These are phyloP conservation scores for Chaetodon auriga DNA, from an alignment of 2,113 vertebrate species.

Conservation along the genomic window DNA sequence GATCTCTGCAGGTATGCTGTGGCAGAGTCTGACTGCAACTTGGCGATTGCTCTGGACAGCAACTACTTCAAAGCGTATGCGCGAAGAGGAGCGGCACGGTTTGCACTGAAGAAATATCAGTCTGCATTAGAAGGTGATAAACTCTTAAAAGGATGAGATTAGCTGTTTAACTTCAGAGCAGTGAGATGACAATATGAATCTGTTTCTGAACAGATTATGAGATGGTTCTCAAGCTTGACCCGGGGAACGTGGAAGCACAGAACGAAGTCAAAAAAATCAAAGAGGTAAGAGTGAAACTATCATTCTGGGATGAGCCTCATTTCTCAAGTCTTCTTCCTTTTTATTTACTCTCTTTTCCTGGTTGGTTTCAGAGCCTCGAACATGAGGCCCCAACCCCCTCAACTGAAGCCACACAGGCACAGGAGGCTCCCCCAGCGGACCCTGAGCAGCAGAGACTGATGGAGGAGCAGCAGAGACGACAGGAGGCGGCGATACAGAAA, in stretches of 20 bases:
- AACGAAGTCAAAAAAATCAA: constrained; percentile 90
- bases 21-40: constrained; percentile 95
- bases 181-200: not conserved
- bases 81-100: constrained; percentile 90
- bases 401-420: constrained; percentile 38
- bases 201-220: constrained; percentile 89
- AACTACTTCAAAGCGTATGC: constrained; percentile 91
- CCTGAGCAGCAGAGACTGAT: constrained; percentile 71
- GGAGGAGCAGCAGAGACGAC: constrained; percentile 86
- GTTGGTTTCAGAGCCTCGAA: constrained; percentile 53
- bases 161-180: accelerated
- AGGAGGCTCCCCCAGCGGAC: constrained; percentile 42
- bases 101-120: constrained; percentile 89
- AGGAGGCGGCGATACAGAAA: constrained; percentile 93
- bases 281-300: constrained; percentile 78
- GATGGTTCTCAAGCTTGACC: constrained; percentile 90
- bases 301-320: accelerated
- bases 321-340: not conserved
- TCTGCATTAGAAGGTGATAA: constrained; percentile 90
- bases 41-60: constrained; percentile 92
- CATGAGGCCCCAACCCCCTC: accelerated
- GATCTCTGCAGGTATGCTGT: constrained; percentile 87
- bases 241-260: constrained; percentile 89
- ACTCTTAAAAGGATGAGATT: too few species aligned
- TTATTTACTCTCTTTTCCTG: not conserved